Conservation (phyloP, 1,140 invertebrate genomes). For the Drosophila ogumai region DNA sequence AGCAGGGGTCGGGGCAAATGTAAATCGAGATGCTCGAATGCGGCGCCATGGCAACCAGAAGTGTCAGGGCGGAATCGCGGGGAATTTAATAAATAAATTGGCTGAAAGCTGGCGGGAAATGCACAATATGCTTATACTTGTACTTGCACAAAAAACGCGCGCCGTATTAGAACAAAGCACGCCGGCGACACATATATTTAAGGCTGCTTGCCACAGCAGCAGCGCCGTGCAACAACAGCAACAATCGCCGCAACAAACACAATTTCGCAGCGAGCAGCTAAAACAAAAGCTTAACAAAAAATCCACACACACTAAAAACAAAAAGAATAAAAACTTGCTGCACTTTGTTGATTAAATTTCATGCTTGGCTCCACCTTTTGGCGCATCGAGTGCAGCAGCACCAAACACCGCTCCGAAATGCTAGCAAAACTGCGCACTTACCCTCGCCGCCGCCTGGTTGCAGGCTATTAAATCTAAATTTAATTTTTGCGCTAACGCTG, state of each 20-base stretch:
- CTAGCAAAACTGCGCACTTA: conserved; percentile 41
- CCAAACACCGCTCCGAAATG: conserved; percentile 43
- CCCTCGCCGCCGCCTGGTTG: conserved; percentile 22
- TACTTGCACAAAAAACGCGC: conserved; percentile 10
- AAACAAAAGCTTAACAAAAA: conserved; percentile 40
- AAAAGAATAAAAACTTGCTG: conserved; percentile 67
- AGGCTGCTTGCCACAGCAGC: conserved; percentile 48
- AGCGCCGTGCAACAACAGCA: conserved; percentile 27
- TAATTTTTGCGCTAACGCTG: conserved; percentile 62
- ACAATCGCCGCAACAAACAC: conserved; percentile 38
- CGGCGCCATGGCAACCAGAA: conserved; percentile 47
- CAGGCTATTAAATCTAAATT: conserved; percentile 73
- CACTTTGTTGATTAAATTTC: conserved; percentile 82
- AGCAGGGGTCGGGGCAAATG: conserved; percentile 10
- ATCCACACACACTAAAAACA: conserved; percentile 3
- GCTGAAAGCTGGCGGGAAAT: conserved; percentile 44
- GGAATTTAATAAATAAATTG: conserved; percentile 75
- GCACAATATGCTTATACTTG: conserved; percentile 41
- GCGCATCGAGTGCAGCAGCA: conserved; percentile 45
- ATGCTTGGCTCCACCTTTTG: conserved; percentile 72
- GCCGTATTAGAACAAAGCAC: conserved; percentile 67
- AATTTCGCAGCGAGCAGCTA: conserved; percentile 34
- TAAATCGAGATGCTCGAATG: conserved; percentile 35
- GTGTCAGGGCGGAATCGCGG: conserved; percentile 36
- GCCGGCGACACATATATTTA: conserved; percentile 76